Evolutionary conservation across 2,797 vertebrate genomes (phyloP).

Genomic region (Hoplostethus mediterraneus): DNA sequence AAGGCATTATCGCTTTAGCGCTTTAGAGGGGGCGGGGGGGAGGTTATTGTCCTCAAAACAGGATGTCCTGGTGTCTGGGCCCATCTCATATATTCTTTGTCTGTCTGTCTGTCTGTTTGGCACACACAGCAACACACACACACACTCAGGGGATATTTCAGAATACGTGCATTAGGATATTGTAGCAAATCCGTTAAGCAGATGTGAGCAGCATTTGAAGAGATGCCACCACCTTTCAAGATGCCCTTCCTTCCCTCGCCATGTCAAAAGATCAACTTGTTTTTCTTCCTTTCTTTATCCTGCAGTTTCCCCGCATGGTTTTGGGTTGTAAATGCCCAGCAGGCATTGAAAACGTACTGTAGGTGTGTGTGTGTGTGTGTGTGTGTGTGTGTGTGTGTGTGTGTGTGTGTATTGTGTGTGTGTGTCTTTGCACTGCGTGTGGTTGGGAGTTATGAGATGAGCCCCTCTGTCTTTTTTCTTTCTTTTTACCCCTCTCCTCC

Average conservation of each 20-base stretch:
- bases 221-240: conserved; percentile 64
- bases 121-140: background rate
- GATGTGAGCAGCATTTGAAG: conserved; percentile 78
- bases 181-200: conserved; percentile 77
- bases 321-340: conserved; percentile 39
- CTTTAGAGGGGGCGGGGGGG: conserved; percentile 35
- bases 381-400: conserved; percentile 19
- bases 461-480: conserved; percentile 38
- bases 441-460: conserved; percentile 58
- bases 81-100: conserved; percentile 64
- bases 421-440: conserved; percentile 22
- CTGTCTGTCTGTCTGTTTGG: conserved; percentile 34
- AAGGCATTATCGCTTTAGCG: conserved; percentile 71
- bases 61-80: conserved; percentile 86
- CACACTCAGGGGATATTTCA: conserved; percentile 30
- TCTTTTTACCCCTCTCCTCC: conserved; percentile 48
- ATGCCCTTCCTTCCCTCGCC: conserved; percentile 58
- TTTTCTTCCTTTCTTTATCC: conserved; percentile 59
- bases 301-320: conserved; percentile 51
- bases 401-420: conserved; percentile 14
- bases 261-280: conserved; percentile 59
- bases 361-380: background rate
- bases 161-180: conserved; percentile 43
- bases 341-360: conserved; percentile 10
- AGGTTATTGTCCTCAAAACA: conserved; percentile 74